A percentile compares a stretch with the other conserved stretches of the same genome.
Conservation (phyloP, 2,113 vertebrate species). For the Capreolus pygargus region DNA sequence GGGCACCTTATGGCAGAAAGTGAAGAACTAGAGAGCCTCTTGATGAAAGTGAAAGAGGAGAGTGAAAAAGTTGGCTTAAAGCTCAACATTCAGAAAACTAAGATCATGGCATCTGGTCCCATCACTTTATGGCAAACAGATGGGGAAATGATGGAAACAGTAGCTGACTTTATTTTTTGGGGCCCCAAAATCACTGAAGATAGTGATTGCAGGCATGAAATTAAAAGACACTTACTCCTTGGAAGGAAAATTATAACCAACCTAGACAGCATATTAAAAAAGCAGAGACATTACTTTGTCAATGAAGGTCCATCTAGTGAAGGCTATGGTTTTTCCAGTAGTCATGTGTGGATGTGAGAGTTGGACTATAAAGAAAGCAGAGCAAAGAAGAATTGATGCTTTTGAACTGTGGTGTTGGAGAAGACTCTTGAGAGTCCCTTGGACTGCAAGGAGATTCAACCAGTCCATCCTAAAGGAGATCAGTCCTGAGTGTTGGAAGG, state of each 20-base stretch:
- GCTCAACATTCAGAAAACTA: neutral
- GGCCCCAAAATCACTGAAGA: neutral
- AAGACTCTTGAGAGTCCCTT: neutral
- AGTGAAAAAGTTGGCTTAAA: neutral
- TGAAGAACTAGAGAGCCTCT: neutral
- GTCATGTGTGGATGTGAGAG: neutral
- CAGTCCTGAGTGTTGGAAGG: neutral
- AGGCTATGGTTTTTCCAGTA: neutral
- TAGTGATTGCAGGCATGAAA: neutral
- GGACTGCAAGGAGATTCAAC: neutral
- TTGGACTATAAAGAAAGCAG: neutral
- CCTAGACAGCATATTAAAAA: neutral
- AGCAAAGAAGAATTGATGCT: fast-evolving
- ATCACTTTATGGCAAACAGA: neutral
- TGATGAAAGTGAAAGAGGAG: neutral
- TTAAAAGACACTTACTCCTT: neutral
- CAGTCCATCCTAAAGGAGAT: neutral
- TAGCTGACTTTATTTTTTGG: neutral
- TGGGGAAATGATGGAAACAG: neutral
- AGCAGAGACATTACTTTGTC: neutral
- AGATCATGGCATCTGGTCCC: neutral
- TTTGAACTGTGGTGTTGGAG: neutral
- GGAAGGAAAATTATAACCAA: neutral
- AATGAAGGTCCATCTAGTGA: neutral
- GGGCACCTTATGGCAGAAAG: neutral